Evolutionary conservation across 2,888 invertebrate genomes (phyloP), one percentile per base, ranked within the genome.

Genomic region (Heliconius erato): DNA sequence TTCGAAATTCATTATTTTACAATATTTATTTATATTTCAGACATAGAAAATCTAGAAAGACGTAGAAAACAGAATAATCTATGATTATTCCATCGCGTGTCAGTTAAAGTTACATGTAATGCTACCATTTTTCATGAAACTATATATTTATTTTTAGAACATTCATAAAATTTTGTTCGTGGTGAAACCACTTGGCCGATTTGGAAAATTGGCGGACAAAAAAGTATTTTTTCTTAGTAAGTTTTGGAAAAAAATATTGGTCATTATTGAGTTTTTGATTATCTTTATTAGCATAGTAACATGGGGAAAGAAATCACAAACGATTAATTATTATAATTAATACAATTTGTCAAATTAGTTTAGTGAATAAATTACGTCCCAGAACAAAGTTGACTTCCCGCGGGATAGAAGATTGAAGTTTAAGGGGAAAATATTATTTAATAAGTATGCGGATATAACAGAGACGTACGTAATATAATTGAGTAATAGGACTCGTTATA

Each of bases 281-380:
- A 16, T 44, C 3, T 16, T 49, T 26, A 72, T 40, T 44, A 49
- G 26, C 16, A 49, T 28, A 14, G 44, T 14, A 71, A 71, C 40
- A n/a, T 71, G n/a, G 40, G 40, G 14, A 71, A 12, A 35, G 40
- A 40, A 71, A 40, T 35, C 23, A 69, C n/a, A 16, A 26, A n/a
- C 44, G 44, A 72, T 72, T 72, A 26, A 44, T 44, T 72, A 72
- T 44, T 71, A 71, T 71, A 71, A 71, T 71, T 71, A 71, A 44
- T 44, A 44, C 14, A 40, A 40, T 40, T 40, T 11, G 40, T 26
- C 16, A 44, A 71, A 44, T 72, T 72, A 72, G 71, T 72, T 72
- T 72, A 26, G 44, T 1, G 16, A 72, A 72, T 72, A 72, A 72
- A 72, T 72, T 72, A 71, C 35, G 40, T 40, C 7, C 40, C n/a